Base-by-base conservation (phyloP, 2,113 vertebrate species). In the Tupaia chinensis region DNA sequence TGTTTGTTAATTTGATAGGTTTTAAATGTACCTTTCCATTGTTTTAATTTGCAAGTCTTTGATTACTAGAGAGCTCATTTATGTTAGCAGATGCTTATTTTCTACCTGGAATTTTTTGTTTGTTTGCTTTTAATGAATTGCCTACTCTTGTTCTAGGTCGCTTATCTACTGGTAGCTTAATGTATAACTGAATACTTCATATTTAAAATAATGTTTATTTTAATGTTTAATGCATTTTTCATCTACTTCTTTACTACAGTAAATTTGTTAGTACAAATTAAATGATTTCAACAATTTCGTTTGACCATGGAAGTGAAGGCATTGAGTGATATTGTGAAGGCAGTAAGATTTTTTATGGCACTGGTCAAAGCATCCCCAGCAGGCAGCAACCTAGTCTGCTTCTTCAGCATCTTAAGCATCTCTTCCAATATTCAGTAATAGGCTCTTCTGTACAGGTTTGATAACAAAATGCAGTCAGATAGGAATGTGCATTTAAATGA, bases 1-100 rank as follows among this genome's bases (percentile, higher is more conserved):
- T 70, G 77, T 86, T 96, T 20, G 72, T 70, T 97, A 85, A 94
- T 72, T 81, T 85, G 92, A 90, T 91, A 88, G 81, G 27, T 79
- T 94, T 95, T 96, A 93, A 90, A 94, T 61, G 58, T 88, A 95
- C 29, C 53, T 95, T 91, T 96, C 90, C 63, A 77, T 70, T 92
- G 87, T 56, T 65, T 96, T 89, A 93, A 95, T 88, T 82, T 95
- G 20, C 68, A 91, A 78, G 29, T 66, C 23, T 96, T 94, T 96
- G 87, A 96, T 88, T 96, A 95, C 54, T 74, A 81, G 32, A 87
- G 44, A 94, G 29, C 17, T 82, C 63, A 4, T 87, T 92, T 61
- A 72, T 68, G 15, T 87, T 95, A 86, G 54, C 85, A 96, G 69
- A 91, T 95, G 65, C 68, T 95, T 85, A 81, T 83, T 95, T 90